Base-by-base conservation (phyloP, 2,113 vertebrate genomes). In the Sebastes fasciatus region DNA sequence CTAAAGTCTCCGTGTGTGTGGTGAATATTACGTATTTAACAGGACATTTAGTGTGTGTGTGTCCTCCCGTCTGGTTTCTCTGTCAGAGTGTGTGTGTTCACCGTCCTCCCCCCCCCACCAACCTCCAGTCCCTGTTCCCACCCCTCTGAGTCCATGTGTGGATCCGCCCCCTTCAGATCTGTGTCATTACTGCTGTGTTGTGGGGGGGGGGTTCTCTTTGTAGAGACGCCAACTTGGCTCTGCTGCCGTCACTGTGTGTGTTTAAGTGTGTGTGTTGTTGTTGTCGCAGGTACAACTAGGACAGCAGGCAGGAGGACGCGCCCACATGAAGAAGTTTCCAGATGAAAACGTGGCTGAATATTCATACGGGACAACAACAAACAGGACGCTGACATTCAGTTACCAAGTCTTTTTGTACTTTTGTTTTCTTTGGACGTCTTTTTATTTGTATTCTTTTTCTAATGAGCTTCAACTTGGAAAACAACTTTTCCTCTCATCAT, bases 141-240 rank as follows among this genome's bases (percentile, higher is more conserved):
- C 85, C 85, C 83, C 70, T 80, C 51, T 0, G 64, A 68, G 69
- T 11, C 1, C 46, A 21, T 6, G 16, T 52, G 76, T 10, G 78
- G 8, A 63, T 76, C 79, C 68, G 19, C 88, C 88, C 63, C 67
- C 60, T 70, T 79, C 63, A 62, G 83, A 89, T 90, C 85, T 93
- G 87, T 93, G 91, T 89, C 90, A 83, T 75, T 86, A 23, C 86
- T 77, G 72, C 73, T 23, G 74, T 14, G 43, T n/a, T 40, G 64
- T 26, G n/a, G 45, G 42, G 2, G 42, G 2, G 46, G 13, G 1
- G 46, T 76, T 74, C 63, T 86, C 90, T 93, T 90, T 93, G 91
- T 91, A 82, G 83, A 0, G 3, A 1, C 21, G 77, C 91, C 91
- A 91, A 90, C 83, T 93, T 89, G 90, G 91, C 91, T 68, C 11